A percentile compares a stretch with the other conserved stretches of the same genome.
Conservation (phyloP, 1,140 invertebrate species). For the Bombus waltoni region DNA sequence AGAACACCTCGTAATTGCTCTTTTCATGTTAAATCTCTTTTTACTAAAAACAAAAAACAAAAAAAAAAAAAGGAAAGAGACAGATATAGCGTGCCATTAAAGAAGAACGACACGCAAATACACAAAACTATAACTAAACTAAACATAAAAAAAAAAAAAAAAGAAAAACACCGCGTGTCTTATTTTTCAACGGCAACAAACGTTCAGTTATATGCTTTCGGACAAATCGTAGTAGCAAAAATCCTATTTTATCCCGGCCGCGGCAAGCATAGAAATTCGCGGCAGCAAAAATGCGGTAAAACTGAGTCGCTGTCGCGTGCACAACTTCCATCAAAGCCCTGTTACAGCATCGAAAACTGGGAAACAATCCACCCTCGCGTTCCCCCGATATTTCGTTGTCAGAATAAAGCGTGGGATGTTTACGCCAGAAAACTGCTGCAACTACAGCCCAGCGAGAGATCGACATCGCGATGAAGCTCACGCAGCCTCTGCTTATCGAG, state of each 20-base stretch:
- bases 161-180: background rate
- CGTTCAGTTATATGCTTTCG: background rate
- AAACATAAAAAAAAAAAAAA: background rate
- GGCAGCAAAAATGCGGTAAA: background rate
- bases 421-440: background rate
- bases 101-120: background rate
- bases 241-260: background rate
- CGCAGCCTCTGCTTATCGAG: slow-evolving; percentile 1
- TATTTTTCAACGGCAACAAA: too few species aligned
- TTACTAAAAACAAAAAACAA: too few species aligned
- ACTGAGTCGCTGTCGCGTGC: background rate
- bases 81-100: too few species aligned
- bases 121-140: background rate
- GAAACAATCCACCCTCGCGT: background rate
- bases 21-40: too few species aligned
- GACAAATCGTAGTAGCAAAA: background rate
- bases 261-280: background rate
- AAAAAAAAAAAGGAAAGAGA: too few species aligned
- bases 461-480: background rate
- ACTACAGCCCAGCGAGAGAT: background rate
- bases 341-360: background rate
- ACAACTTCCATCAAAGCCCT: background rate
- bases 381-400: slow-evolving; percentile 18
- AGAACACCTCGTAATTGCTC: background rate
- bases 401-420: background rate